These are phyloP conservation scores for Protonibea diacanthus DNA, from an alignment of 2,797 vertebrate species.

Conservation along the genomic window DNA sequence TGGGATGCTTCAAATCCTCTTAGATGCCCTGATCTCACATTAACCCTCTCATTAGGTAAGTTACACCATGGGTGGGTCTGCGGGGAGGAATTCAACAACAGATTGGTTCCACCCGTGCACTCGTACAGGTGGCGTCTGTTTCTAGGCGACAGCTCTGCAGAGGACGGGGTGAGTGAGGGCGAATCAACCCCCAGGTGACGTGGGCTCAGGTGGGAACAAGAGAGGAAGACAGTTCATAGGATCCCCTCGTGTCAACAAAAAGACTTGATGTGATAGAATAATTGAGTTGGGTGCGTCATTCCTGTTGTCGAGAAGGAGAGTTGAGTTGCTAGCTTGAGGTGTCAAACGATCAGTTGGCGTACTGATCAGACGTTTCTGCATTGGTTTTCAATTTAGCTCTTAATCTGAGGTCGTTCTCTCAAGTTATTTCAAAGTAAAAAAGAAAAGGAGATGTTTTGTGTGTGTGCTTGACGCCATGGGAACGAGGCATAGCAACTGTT, in stretches of 20 bases:
- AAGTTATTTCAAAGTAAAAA: constrained; percentile 8
- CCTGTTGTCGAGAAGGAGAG: constrained; percentile 5
- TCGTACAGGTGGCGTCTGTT: constrained; percentile 49
- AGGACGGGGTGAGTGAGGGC: constrained; percentile 27
- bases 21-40: constrained; percentile 11
- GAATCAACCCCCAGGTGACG: constrained; percentile 29
- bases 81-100: constrained; percentile 45
- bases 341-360: constrained; percentile 4
- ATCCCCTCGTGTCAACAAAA: constrained; percentile 15
- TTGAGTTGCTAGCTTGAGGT: background rate
- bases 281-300: constrained; percentile 4
- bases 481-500: constrained; percentile 51
- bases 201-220: constrained; percentile 47
- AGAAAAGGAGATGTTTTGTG: constrained; percentile 15
- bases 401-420: background rate
- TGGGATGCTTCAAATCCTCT: background rate
- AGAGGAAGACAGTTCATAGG: background rate
- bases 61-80: constrained; percentile 22
- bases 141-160: constrained; percentile 49
- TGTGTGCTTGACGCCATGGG: constrained; percentile 25
- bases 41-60: constrained; percentile 47
- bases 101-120: constrained; percentile 9
- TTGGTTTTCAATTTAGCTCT: background rate
- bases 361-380: background rate
- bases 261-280: constrained; percentile 14